Conservation (phyloP, 2,797 vertebrate species). For the Melanogrammus aeglefinus region DNA sequence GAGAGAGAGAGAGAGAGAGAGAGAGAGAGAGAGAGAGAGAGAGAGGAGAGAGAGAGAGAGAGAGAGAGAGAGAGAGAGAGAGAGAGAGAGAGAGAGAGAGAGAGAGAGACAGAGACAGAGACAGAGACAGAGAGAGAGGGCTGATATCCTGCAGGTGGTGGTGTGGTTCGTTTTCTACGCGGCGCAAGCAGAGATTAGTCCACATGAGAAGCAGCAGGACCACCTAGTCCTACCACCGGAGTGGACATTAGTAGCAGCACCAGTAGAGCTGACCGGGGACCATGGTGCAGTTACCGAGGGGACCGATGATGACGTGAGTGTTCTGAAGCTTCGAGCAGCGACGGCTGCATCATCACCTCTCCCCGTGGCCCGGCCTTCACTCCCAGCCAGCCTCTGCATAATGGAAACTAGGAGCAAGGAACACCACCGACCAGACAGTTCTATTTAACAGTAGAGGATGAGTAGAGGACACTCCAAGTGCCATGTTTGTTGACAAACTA, state of each 20-base stretch:
- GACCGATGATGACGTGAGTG: conserved; percentile 47
- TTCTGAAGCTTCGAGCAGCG: conserved; percentile 36
- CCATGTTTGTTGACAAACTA: conserved; percentile 14
- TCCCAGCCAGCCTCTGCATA: conserved; percentile 10
- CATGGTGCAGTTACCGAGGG: conserved; percentile 39
- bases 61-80: conserved; percentile 17
- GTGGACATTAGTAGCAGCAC: conserved; percentile 29
- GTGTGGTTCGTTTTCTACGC: conserved; percentile 36
- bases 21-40: background rate
- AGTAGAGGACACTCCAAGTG: background rate
- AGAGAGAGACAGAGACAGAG: conserved; percentile 15
- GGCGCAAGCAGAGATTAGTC: conserved; percentile 41
- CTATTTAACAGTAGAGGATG: background rate
- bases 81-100: background rate
- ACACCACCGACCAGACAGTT: conserved; percentile 10
- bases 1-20: background rate
- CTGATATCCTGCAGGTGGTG: conserved; percentile 45
- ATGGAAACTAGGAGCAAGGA: conserved; percentile 23
- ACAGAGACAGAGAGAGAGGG: conserved; percentile 22
- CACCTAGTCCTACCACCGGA: conserved; percentile 38
- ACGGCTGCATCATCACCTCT: conserved; percentile 23
- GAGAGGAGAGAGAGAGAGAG: conserved; percentile 18
- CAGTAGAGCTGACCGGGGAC: conserved; percentile 20
- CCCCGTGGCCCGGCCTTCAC: conserved; percentile 26
- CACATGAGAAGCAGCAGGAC: conserved; percentile 28